phyloP scores from a whole-genome alignment of 35 echinoderm and acorn worm species.

The Stichopus chloronotus region DNA sequence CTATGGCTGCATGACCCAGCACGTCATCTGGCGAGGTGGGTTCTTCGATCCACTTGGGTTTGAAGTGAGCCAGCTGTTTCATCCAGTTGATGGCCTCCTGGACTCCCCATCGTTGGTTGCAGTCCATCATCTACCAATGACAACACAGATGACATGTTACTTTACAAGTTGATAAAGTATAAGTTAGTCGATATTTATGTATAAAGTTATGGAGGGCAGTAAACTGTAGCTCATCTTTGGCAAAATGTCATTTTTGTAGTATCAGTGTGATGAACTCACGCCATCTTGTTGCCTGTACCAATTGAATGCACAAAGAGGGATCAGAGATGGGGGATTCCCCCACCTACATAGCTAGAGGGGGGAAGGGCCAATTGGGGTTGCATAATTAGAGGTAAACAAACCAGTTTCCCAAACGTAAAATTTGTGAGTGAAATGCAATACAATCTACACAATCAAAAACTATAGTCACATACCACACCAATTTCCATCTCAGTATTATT shows the following conservation, averaged over 20 bases:
- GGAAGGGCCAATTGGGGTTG: no score
- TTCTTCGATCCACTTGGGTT: conserved; percentile 97
- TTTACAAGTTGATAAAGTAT: neutral
- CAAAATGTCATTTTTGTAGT: neutral
- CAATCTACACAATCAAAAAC: no score
- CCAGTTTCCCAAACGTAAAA: no score
- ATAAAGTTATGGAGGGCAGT: neutral
- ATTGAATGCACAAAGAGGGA: no score
- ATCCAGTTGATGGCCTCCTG: conserved; percentile 93
- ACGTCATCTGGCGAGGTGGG: conserved; percentile 95
- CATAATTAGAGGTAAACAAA: no score
- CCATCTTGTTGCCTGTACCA: no score
- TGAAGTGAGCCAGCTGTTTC: conserved; percentile 87
- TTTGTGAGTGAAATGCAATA: no score
- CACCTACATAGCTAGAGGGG: no score
- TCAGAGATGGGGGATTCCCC: no score
- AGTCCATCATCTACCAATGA: conserved; percentile 85
- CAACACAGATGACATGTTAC: neutral
- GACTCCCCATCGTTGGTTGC: conserved; percentile 92
- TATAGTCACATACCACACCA: no score
- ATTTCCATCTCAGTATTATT: no score
- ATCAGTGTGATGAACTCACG: neutral
- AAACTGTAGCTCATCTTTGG: neutral
- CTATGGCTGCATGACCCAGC: conserved; percentile 88
- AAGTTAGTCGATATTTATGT: neutral